These are phyloP conservation scores for Goniozus legneri DNA, from an alignment of 1,140 invertebrate species.

Conservation along the genomic window DNA sequence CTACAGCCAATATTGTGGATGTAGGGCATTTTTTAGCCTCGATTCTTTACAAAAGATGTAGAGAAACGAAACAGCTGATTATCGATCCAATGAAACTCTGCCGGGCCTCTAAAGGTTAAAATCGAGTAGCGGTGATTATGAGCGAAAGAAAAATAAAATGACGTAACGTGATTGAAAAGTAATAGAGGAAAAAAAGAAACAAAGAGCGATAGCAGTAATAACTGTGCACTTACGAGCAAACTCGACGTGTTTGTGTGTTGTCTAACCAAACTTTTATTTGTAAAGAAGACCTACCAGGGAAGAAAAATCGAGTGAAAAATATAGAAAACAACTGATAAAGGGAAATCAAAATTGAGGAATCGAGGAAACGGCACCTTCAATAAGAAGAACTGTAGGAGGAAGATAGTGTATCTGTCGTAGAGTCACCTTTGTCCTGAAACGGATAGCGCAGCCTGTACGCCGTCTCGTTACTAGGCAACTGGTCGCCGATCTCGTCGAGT, in stretches of 20 bases:
- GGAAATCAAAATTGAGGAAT: neutral
- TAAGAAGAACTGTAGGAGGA: neutral
- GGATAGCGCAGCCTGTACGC: conserved; percentile 71
- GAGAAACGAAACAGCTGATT: too few relatives aligned
- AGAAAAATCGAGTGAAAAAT: conserved; percentile 1
- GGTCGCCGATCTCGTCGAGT: conserved; percentile 75
- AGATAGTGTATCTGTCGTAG: neutral
- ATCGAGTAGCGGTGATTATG: neutral
- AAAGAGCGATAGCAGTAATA: conserved; percentile 3
- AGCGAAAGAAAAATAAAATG: neutral
- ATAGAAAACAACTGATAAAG: neutral
- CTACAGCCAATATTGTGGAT: too few relatives aligned
- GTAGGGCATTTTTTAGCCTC: too few relatives aligned
- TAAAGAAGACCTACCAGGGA: conserved; percentile 27
- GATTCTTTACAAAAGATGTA: too few relatives aligned
- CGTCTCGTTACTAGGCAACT: conserved; percentile 69
- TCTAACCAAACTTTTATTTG: conserved; percentile 30
- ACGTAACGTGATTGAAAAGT: neutral
- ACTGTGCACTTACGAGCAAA: conserved; percentile 20
- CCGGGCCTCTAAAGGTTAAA: conserved; percentile 8
- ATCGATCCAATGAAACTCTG: too few relatives aligned
- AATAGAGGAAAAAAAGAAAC: conserved; percentile 3
- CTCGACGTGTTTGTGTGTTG: conserved; percentile 3
- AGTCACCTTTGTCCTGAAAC: conserved; percentile 64
- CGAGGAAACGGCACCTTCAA: neutral